phyloP scores from a whole-genome alignment of 2,797 vertebrate genomes.

The Spinus pinus region DNA sequence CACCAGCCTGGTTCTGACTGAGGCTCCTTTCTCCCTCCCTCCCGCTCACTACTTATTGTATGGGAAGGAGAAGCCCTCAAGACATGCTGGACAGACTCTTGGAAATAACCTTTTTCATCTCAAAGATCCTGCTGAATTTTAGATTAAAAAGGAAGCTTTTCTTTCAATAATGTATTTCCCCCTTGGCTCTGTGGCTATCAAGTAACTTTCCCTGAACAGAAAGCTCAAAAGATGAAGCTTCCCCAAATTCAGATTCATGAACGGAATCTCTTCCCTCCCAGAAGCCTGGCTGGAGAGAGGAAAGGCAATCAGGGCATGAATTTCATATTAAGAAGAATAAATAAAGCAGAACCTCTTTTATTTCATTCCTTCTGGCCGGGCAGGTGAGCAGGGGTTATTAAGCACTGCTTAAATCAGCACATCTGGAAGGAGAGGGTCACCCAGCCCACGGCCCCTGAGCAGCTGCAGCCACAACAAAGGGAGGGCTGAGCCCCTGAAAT shows the following conservation, averaged over 20 bases:
- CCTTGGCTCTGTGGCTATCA: constrained; percentile 58
- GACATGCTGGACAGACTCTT: constrained; percentile 37
- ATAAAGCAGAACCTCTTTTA: constrained; percentile 55
- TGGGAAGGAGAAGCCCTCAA: constrained; percentile 15
- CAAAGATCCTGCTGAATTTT: constrained; percentile 64
- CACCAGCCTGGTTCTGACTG: background rate
- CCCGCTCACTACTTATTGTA: background rate
- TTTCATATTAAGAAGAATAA: constrained; percentile 69
- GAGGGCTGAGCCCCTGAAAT: background rate
- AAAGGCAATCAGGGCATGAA: constrained; percentile 64
- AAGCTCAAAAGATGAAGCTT: constrained; percentile 53
- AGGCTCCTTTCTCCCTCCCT: background rate
- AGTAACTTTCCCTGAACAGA: constrained; percentile 39
- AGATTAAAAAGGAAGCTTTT: constrained; percentile 70
- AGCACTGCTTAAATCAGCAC: background rate
- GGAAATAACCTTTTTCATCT: constrained; percentile 55
- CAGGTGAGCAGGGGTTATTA: background rate
- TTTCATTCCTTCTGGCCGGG: background rate
- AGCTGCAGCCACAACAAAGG: background rate
- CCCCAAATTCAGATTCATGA: constrained; percentile 61
- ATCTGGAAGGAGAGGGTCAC: background rate
- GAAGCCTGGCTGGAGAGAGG: constrained; percentile 43
- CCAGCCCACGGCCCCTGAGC: rapidly evolving
- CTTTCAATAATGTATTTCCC: constrained; percentile 71
- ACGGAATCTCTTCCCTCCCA: constrained; percentile 49